phyloP scores from a whole-genome alignment of 2,113 vertebrate genomes.

The Pionites leucogaster region DNA sequence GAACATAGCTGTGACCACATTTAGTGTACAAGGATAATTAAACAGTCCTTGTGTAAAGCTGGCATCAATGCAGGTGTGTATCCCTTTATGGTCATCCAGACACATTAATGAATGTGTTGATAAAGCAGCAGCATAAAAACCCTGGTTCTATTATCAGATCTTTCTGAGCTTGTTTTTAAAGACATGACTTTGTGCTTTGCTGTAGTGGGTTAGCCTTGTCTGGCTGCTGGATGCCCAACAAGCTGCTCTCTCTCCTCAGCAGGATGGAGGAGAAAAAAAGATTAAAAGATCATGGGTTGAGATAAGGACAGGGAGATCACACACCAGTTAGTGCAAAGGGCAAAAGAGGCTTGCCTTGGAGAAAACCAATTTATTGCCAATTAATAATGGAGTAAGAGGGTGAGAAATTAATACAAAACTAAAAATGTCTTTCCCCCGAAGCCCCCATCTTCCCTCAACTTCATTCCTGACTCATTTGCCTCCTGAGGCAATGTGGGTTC shows the following conservation, averaged over 20 bases:
- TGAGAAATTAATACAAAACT: background rate
- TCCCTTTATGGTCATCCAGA: background rate
- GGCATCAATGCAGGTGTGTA: background rate
- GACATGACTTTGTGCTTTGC: background rate
- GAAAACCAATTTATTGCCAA: background rate
- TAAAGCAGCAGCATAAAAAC: background rate
- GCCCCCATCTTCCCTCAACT: background rate
- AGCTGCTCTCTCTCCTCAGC: background rate
- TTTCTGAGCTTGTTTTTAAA: background rate
- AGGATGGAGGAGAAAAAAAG: background rate
- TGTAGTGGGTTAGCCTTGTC: background rate
- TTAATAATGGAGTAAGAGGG: background rate
- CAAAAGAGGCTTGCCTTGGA: background rate
- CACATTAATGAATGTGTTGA: background rate
- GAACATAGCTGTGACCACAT: background rate
- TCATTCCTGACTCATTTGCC: background rate
- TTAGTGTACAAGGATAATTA: background rate
- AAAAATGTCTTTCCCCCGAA: background rate
- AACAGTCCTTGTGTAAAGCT: background rate
- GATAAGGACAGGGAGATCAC: background rate
- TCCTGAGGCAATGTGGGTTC: background rate
- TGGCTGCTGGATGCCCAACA: background rate
- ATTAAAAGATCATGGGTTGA: background rate
- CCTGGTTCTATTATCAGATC: background rate
- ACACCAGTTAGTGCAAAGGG: background rate